Conservation (phyloP, 37 sponge, comb jelly and placozoan species). For the Halichondria panicea region DNA sequence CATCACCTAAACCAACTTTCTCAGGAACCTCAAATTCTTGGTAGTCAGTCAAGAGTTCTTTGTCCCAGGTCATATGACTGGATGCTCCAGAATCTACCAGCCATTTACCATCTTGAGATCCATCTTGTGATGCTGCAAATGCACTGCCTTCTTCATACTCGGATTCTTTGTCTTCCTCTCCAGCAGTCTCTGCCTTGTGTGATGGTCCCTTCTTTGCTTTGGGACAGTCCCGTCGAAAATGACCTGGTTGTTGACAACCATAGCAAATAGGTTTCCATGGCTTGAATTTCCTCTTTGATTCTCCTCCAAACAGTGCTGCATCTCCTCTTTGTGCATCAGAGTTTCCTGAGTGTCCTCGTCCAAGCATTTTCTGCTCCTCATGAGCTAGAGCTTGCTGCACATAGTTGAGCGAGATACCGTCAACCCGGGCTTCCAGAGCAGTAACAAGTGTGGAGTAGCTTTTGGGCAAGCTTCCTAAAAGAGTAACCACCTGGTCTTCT, state of each 20-base stretch:
- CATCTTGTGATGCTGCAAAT: constrained; percentile 23
- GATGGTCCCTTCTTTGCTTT: background rate
- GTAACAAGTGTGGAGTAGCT: constrained; percentile 44
- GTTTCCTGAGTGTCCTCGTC: too few species aligned
- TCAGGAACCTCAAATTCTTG: constrained; percentile 31
- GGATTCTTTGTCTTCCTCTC: background rate
- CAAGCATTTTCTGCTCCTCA: constrained; percentile 49
- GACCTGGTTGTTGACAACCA: constrained; percentile 27
- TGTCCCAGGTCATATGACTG: constrained; percentile 47
- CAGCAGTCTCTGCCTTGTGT: constrained; percentile 34
- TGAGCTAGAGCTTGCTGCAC: constrained; percentile 50
- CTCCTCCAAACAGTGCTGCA: constrained; percentile 34
- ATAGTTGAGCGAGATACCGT: constrained; percentile 23
- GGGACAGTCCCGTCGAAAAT: constrained; percentile 29
- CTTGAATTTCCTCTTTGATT: background rate
- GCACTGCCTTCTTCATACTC: constrained; percentile 10
- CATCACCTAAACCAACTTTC: constrained; percentile 55
- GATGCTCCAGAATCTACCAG: constrained; percentile 49
- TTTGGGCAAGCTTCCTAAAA: constrained; percentile 33
- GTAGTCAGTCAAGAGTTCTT: constrained; percentile 29
- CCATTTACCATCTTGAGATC: constrained; percentile 19
- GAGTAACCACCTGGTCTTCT: constrained; percentile 40
- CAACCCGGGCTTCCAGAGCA: constrained; percentile 47
- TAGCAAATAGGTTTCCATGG: constrained; percentile 15
- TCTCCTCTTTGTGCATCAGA: too few species aligned